Evolutionary conservation across 2,888 invertebrate genomes (phyloP), one percentile per base, ranked within the genome.

Genomic region (Cinara cedri): DNA sequence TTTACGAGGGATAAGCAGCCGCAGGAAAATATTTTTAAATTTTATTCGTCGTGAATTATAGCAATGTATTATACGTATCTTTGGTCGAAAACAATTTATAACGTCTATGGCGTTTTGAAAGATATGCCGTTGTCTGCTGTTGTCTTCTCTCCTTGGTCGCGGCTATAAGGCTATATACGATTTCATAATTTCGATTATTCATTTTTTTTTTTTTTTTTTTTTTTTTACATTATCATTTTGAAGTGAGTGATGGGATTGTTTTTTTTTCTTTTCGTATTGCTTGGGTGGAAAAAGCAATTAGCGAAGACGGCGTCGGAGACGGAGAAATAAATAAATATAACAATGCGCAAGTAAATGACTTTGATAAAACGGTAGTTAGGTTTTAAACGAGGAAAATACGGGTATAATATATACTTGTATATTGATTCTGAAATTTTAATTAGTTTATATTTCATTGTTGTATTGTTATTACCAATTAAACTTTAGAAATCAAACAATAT

Each of bases 301-400:
- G 42, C 21, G 21, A 71, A 55, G 16, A 44, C 42, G 34, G 34
- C 34, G 3, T 3, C 4, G 71, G 21, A 44, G 34, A 6, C 4
- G 71, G 21, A 44, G 34, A 6, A 51, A 68, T 34, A 34, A 34
- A 34, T 34, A 34, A 57, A 71, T 54, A 71, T 21, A 55, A 71
- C 55, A 71, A 71, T 71, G 21, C 55, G 21, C 55, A 21, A 71
- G 55, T 57, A 44, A 71, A 55, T 55, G 55, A 71, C 71, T 71
- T 71, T 71, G 71, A 51, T 71, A 71, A 44, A 71, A 71, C 21
- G 42, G 24, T 55, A n/a, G 55, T 71, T 44, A 16, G 24, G 42
- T 55, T 57, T 51, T 44, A 21, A 70, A 55, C 16, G 24, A n/a
- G 54, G 16, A 0, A 16, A 71, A 9, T 9, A 9, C 14, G 49